Base-by-base conservation (phyloP, 2,113 vertebrate species). In the Corydoras sp. region DNA sequence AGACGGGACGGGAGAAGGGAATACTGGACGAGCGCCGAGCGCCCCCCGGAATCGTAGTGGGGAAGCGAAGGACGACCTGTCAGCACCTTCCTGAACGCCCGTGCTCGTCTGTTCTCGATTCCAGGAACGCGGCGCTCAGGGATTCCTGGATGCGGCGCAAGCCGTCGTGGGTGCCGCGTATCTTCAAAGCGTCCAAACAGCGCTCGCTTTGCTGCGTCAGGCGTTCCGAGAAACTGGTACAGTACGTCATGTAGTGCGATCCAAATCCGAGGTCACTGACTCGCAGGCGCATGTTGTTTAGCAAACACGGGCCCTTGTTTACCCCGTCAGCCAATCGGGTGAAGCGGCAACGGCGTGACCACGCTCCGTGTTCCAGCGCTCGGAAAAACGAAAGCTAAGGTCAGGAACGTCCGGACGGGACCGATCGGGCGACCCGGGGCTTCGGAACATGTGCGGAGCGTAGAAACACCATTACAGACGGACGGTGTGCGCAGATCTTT, bases 241-340 rank as follows among this genome's bases (percentile, higher is more conserved):
- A 48, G 58, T 30, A 55, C 14, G 51, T 74, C 72, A 62, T 55
- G 48, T 62, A 55, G 31, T 48, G n/a, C 35, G 31, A 54, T 54
- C 48, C 48, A 10, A 35, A 48, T 65, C 30, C 13, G 58, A 71
- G 62, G 60, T 68, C 65, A 74, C 29, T 74, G 56, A 77, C 51
- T 74, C 62, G 62, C 65, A 60, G 18, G 62, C 58, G 58, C 30
- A 62, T 56, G 71, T 63, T 63, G 54, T 75, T 71, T 78, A 54
- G 74, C 68, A 74, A 78, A 70, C 69, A 71, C 58, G 53, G 63
- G 49, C 68, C 65, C 13, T 1, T 74, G 72, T 74, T 74, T 74
- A 74, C 66, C 59, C 8, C 3, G 30, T 61, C 54, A 56, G 51
- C 72, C 65, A 74, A 68, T 78, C 73, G 63, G 68, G 71, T 35